Evolutionary conservation across 1,140 invertebrate genomes (phyloP).

Genomic region (Pissodes strobi): DNA sequence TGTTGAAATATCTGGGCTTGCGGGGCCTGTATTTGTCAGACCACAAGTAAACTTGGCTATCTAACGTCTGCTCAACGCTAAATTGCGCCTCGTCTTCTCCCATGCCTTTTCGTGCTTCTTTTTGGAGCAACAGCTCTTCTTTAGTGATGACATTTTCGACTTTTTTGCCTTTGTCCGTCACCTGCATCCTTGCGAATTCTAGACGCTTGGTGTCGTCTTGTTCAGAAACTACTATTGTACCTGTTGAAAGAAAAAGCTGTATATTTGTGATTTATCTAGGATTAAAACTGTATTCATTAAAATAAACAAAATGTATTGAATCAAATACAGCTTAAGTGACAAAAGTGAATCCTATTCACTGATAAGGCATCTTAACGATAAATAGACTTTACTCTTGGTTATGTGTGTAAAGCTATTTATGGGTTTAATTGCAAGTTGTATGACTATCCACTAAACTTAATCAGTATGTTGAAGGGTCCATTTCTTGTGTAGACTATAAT

Average conservation of each 20-base stretch:
- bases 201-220: conserved; percentile 79
- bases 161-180: conserved; percentile 62
- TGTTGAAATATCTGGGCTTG: conserved; percentile 97
- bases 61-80: conserved; percentile 85
- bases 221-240: conserved; percentile 76
- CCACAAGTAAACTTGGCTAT: conserved; percentile 91
- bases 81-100: conserved; percentile 88
- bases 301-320: too few relatives aligned
- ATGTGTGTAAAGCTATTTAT: too few relatives aligned
- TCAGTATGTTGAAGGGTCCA: too few relatives aligned
- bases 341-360: too few relatives aligned
- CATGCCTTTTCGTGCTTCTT: conserved; percentile 89
- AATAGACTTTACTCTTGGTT: too few relatives aligned
- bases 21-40: conserved; percentile 97
- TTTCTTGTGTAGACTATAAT: too few relatives aligned
- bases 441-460: too few relatives aligned
- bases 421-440: too few relatives aligned
- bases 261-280: neutral
- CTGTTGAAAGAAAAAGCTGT: conserved; percentile 3
- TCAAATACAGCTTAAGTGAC: too few relatives aligned
- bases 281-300: neutral
- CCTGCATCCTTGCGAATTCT: conserved; percentile 71
- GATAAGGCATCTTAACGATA: too few relatives aligned
- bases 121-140: conserved; percentile 67
- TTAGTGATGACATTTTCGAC: conserved; percentile 61